These are phyloP conservation scores for Astyanax mexicanus DNA, from an alignment of 2,797 vertebrate species.

Conservation along the genomic window DNA sequence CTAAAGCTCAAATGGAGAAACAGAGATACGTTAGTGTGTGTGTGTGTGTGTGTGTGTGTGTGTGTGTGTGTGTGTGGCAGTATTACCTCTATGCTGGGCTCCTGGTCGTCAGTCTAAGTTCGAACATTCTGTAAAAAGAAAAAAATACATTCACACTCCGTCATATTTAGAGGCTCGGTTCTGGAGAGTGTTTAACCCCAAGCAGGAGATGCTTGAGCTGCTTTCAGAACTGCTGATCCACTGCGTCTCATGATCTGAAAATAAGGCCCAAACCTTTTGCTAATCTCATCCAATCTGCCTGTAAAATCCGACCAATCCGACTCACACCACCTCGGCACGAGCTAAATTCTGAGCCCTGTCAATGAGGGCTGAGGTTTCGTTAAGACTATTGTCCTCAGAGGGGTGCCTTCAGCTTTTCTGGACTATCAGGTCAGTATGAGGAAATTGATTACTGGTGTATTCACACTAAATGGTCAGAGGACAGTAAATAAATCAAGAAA, in stretches of 20 bases:
- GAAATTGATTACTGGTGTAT: background rate
- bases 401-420: background rate
- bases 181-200: background rate
- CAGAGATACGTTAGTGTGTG: no score
- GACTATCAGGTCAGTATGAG: background rate
- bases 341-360: background rate
- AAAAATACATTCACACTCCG: background rate
- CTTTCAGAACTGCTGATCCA: background rate
- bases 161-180: background rate
- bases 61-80: constrained; percentile 14
- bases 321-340: background rate
- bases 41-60: constrained; percentile 41
- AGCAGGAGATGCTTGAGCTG: background rate
- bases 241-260: background rate
- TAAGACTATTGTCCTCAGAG: background rate
- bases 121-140: background rate
- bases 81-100: background rate
- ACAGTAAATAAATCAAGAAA: background rate
- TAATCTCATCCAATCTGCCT: constrained; percentile 5
- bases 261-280: constrained; percentile 4
- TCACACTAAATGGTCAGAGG: background rate
- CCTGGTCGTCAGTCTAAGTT: background rate
- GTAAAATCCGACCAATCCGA: constrained; percentile 6
- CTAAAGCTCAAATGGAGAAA: no score
- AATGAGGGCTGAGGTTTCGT: background rate